Conservation (phyloP, 2,888 invertebrate genomes). For the Seira musarum region DNA sequence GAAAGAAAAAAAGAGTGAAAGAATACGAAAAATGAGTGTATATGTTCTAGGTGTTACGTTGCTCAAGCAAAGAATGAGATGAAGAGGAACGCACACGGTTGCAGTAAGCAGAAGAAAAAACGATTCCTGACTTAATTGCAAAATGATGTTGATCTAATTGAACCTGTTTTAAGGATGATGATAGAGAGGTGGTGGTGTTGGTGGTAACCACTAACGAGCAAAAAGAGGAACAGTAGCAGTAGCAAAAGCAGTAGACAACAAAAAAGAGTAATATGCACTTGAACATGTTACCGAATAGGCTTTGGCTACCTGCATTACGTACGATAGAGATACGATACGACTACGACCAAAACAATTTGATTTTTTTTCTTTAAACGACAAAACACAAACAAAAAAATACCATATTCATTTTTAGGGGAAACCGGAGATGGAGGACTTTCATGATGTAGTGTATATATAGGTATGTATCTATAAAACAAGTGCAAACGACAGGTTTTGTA, state of each 20-base stretch:
- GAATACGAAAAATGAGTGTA: not conserved
- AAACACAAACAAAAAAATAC: too few relatives aligned
- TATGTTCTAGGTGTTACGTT: conserved; percentile 1
- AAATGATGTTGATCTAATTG: conserved; percentile 70
- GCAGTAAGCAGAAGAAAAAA: conserved; percentile 34
- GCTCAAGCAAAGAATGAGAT: conserved; percentile 20
- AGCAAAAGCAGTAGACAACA: conserved; percentile 12
- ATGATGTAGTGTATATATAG: too few relatives aligned
- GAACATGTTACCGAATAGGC: conserved; percentile 46
- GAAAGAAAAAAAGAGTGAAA: conserved; percentile 20
- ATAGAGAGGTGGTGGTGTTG: conserved; percentile 49
- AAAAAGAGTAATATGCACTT: conserved; percentile 20
- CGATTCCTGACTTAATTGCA: conserved; percentile 69
- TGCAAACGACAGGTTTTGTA: too few relatives aligned
- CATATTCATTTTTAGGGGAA: too few relatives aligned
- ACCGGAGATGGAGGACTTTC: too few relatives aligned
- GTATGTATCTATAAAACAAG: too few relatives aligned
- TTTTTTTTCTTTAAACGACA: too few relatives aligned
- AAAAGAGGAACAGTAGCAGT: conserved; percentile 29
- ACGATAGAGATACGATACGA: not conserved
- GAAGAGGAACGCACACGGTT: conserved; percentile 20
- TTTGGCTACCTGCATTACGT: conserved; percentile 60
- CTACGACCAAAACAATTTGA: too few relatives aligned
- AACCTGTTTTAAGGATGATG: conserved; percentile 65
- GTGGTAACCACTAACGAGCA: conserved; percentile 51